Conservation (phyloP, 2,113 vertebrate genomes). For the Percina caprodes region DNA sequence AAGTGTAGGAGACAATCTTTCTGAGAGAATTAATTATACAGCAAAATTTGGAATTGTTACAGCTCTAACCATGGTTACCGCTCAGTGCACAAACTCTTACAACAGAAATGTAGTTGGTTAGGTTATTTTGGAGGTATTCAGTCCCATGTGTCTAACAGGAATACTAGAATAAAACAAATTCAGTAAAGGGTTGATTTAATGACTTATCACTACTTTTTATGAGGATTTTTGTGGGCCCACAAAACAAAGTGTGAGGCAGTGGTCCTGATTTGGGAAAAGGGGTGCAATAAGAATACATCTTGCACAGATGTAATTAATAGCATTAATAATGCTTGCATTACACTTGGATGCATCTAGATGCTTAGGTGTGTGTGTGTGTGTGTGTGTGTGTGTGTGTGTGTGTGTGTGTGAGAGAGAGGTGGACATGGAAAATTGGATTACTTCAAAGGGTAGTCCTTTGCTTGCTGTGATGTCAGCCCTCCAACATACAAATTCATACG, state of each 20-base stretch:
- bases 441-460: conserved; percentile 64
- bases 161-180: not conserved
- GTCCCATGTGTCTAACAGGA: not conserved
- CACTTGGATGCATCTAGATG: no score
- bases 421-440: conserved; percentile 81
- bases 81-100: not conserved
- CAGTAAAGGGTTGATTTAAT: not conserved
- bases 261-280: not conserved
- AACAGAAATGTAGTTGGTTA: not conserved
- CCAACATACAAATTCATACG: conserved; percentile 36
- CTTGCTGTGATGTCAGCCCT: conserved; percentile 67
- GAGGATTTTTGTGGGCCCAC: not conserved
- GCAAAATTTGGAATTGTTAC: no score
- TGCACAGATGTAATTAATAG: not conserved
- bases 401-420: conserved; percentile 35
- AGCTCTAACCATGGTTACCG: no score
- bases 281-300: not conserved
- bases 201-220: not conserved
- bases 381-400: conserved; percentile 28
- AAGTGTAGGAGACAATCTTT: not conserved
- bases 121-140: not conserved
- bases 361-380: no score
- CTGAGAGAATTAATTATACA: no score
- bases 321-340: not conserved
- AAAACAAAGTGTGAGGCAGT: not conserved